Evolutionary conservation across 35 echinoderm and acorn worm species (phyloP), one percentile per base, ranked within the genome.

Genomic region (Stichopus chloronotus): DNA sequence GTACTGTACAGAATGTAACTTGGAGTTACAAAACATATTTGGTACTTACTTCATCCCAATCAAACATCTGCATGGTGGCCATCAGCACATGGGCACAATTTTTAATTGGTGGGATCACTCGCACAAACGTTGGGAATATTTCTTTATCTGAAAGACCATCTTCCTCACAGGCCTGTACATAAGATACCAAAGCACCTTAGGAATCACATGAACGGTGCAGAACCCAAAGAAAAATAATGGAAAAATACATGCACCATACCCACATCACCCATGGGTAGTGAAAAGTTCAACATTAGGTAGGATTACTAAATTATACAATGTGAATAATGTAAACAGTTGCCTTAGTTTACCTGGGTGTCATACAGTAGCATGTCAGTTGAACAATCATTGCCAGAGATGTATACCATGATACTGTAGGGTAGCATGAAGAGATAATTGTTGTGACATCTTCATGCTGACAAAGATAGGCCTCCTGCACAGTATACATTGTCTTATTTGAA

Each of bases 81-180:
- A 96, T 8, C 11, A 98, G 7, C 9, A 91, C 87, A 52, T 95
- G 92, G 1, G 94, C 93, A 54, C 90, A 82, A 71, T 94, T 87
- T 43, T 90, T 88, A 10, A 92, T 90, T 10, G 97, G 91, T 24
- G 97, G 97, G 17, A 94, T 78, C 25, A 90, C 87, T 23, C 97
- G 93, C 11, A 96, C 76, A 81, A 93, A 98, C 23, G 93, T 96
- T 61, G 97, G 97, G 80, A 96, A 98, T 52, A 94, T 21, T 5
- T 68, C 20, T 77, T 96, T 96, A 87, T 98, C 89, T 7, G 93
- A 96, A 14, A 98, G 91, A 24, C 83, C 91, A 9, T 81, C 88
- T 81, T 98, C 97, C 19, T 98, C 95, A 85, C 97, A 98, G 22
- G 25, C 90, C 97, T 98, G 87, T 88, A 7, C 7, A 86, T 83